Conservation (phyloP, 2,888 invertebrate genomes). For the Chymomyza procnemis region DNA sequence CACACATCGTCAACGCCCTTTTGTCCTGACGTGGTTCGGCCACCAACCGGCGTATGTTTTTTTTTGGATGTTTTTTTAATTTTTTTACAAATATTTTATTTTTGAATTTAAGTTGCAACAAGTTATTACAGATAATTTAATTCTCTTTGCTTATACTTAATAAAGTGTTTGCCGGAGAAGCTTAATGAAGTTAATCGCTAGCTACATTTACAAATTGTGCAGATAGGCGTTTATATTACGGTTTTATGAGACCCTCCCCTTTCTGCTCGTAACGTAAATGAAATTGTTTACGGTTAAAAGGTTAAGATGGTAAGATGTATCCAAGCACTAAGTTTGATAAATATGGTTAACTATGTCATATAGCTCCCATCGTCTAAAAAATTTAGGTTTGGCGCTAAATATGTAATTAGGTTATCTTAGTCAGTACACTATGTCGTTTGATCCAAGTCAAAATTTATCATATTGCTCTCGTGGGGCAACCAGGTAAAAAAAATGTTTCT, state of each 20-base stretch:
- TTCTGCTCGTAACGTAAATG: too few species aligned
- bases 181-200: slow-evolving; percentile 48
- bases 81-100: slow-evolving; percentile 5
- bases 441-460: too few species aligned
- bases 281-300: slow-evolving; percentile 55
- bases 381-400: too few species aligned
- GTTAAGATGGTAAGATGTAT: too few species aligned
- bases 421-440: too few species aligned
- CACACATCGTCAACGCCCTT: slow-evolving; percentile 45
- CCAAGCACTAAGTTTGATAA: too few species aligned
- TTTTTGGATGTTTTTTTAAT: neutral
- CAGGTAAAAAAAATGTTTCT: too few species aligned
- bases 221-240: slow-evolving; percentile 57
- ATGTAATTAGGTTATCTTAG: too few species aligned
- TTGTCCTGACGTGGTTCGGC: slow-evolving; percentile 9
- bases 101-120: slow-evolving; percentile 20
- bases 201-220: slow-evolving; percentile 18
- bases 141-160: slow-evolving; percentile 72
- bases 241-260: slow-evolving; percentile 52
- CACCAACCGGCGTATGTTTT: neutral
- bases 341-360: too few species aligned
- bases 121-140: slow-evolving; percentile 60
- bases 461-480: too few species aligned
- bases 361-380: too few species aligned
- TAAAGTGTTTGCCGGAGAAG: slow-evolving; percentile 52